These are phyloP conservation scores for Hecatera dysodea DNA, from an alignment of 2,888 invertebrate species.

Conservation along the genomic window DNA sequence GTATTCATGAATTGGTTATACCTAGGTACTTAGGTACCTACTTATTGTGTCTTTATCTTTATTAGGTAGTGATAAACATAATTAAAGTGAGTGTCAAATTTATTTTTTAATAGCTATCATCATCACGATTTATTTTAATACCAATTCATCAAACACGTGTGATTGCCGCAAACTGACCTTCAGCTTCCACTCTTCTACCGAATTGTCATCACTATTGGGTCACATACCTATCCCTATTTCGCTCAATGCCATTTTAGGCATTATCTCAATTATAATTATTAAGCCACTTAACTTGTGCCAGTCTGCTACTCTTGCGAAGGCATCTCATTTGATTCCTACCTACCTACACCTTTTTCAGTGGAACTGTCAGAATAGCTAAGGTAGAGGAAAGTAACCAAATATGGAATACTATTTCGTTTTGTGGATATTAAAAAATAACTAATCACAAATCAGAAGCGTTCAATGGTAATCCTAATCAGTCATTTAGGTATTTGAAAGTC, in stretches of 20 bases:
- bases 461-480: no score
- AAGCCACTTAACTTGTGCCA: neutral
- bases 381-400: no score
- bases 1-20: conserved; percentile 9
- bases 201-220: neutral
- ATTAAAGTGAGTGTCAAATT: conserved; percentile 17
- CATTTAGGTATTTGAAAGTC: no score
- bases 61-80: conserved; percentile 28
- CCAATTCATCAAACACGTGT: neutral
- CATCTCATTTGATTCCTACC: no score
- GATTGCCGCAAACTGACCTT: neutral
- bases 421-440: no score
- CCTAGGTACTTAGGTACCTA: neutral
- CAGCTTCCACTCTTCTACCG: neutral
- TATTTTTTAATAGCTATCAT: neutral
- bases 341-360: no score
- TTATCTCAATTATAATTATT: neutral
- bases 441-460: no score
- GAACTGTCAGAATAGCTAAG: no score
- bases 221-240: neutral
- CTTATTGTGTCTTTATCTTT: conserved; percentile 22
- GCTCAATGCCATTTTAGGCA: neutral
- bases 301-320: no score
- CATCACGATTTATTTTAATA: neutral
- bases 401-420: no score